Conservation (phyloP, 2,888 invertebrate genomes). For the Polymixis flavicincta region DNA sequence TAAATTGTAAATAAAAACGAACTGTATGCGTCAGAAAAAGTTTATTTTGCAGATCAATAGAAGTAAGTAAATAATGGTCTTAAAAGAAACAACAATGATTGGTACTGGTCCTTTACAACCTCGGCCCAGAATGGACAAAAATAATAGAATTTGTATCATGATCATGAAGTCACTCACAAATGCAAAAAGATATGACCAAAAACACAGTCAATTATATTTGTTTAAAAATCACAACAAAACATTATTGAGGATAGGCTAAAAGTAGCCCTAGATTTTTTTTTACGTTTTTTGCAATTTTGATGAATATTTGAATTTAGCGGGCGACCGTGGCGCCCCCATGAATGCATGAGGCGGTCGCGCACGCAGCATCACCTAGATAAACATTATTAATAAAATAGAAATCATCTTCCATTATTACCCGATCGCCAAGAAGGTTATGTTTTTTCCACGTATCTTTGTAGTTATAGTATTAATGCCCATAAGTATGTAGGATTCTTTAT, state of each 20-base stretch:
- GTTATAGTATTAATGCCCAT: neutral
- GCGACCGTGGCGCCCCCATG: too few relatives aligned
- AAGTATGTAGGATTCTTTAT: neutral
- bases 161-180: neutral
- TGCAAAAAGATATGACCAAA: neutral
- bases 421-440: neutral
- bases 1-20: slow-evolving; percentile 1
- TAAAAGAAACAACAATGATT: neutral
- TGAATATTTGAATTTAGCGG: too few relatives aligned
- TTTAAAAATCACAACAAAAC: neutral
- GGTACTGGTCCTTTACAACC: neutral
- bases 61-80: neutral
- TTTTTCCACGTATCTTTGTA: neutral
- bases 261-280: too few relatives aligned
- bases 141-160: neutral
- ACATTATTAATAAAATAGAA: neutral
- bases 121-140: neutral
- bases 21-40: neutral
- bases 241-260: too few relatives aligned
- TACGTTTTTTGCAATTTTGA: too few relatives aligned
- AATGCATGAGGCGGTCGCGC: neutral
- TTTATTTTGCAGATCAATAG: neutral
- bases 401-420: neutral
- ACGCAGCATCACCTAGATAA: neutral
- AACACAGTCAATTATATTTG: neutral